These are phyloP conservation scores for Oscheius sp. DNA, from an alignment of 2,888 invertebrate species.

Conservation along the genomic window DNA sequence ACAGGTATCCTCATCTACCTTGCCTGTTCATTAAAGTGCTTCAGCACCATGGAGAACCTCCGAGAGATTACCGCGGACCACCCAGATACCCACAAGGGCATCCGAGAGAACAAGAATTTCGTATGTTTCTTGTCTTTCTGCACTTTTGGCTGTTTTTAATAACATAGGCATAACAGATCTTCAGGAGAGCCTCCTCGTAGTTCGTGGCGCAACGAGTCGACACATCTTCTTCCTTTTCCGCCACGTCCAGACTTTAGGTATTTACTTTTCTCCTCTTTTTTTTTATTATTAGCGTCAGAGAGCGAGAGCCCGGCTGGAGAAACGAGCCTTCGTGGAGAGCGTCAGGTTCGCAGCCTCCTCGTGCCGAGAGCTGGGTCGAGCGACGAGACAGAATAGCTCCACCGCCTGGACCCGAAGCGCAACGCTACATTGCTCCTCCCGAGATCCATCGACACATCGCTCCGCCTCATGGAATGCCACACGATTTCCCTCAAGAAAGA, in stretches of 20 bases:
- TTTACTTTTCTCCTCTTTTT: neutral
- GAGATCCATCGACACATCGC: constrained; percentile 1
- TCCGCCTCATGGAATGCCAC: neutral
- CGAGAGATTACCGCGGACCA: constrained; percentile 2
- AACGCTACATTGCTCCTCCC: neutral
- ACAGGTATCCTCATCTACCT: neutral
- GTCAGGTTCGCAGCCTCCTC: neutral
- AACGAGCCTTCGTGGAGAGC: constrained; percentile 2
- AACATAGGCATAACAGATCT: neutral
- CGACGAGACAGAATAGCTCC: neutral
- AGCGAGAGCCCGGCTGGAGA: constrained; percentile 1
- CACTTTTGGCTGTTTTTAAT: neutral
- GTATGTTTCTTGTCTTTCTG: no score
- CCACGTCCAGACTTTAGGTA: constrained; percentile 8
- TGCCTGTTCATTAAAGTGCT: neutral
- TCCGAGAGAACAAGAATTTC: no score
- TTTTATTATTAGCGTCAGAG: neutral
- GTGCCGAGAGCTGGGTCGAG: constrained; percentile 7
- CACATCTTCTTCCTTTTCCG: neutral
- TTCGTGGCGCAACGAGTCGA: neutral
- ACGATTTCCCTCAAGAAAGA: constrained; percentile 1
- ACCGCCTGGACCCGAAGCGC: neutral
- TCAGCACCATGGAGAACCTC: neutral
- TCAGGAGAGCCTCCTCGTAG: neutral
- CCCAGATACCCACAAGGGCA: neutral